These are phyloP conservation scores for Augochlorella aurata DNA, from an alignment of 2,888 invertebrate genomes.

Conservation along the genomic window DNA sequence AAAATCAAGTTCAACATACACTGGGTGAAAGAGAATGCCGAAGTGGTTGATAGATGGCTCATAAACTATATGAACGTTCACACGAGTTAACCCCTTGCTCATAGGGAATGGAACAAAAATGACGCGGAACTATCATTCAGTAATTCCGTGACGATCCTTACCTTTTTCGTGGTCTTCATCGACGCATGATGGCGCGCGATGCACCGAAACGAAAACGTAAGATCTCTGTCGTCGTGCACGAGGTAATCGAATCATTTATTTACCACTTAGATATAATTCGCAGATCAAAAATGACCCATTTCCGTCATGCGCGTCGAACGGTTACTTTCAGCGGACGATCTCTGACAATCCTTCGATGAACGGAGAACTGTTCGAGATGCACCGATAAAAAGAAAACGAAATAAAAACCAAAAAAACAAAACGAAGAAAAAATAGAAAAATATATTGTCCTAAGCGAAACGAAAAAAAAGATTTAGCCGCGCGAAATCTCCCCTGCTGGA, in stretches of 20 bases:
- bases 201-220: conserved; percentile 39
- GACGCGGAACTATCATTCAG: conserved; percentile 41
- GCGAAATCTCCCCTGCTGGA: conserved; percentile 23
- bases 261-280: conserved; percentile 52
- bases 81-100: conserved; percentile 63
- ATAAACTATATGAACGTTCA: conserved; percentile 74
- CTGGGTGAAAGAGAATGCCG: conserved; percentile 87
- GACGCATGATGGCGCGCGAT: conserved; percentile 43
- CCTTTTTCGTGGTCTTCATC: conserved; percentile 51
- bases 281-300: conserved; percentile 56
- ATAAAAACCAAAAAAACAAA: not conserved
- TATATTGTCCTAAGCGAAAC: conserved; percentile 12
- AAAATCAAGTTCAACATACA: conserved; percentile 91
- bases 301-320: conserved; percentile 50
- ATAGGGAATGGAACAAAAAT: conserved; percentile 53
- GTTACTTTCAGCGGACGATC: conserved; percentile 42
- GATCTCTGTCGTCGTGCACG: conserved; percentile 25
- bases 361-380: not conserved
- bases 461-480: not conserved
- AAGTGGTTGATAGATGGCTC: conserved; percentile 84
- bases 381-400: not conserved
- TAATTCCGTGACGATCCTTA: conserved; percentile 44
- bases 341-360: conserved; percentile 16
- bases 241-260: conserved; percentile 45
- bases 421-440: conserved; percentile 1